phyloP scores from a whole-genome alignment of 2,888 invertebrate species.

The Sphecodes monilicornis region DNA sequence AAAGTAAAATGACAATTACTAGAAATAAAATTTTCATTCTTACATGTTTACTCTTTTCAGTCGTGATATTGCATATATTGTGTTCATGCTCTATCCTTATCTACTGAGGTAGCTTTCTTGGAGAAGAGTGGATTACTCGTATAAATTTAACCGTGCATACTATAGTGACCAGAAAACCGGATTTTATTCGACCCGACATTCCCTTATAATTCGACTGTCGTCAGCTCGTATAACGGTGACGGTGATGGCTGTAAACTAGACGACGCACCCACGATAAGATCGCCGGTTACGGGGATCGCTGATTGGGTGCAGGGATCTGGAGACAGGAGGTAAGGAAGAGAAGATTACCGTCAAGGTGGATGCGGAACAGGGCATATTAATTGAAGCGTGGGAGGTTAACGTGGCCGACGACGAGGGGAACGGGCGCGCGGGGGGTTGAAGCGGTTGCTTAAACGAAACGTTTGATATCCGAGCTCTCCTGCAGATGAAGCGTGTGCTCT shows the following conservation, averaged over 20 bases:
- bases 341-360: conserved; percentile 66
- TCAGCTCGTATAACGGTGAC: conserved; percentile 64
- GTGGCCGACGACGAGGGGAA: conserved; percentile 21
- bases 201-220: conserved; percentile 62
- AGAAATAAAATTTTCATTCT: not conserved
- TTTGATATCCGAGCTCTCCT: conserved; percentile 59
- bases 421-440: not conserved
- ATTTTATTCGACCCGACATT: conserved; percentile 43
- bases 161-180: not conserved
- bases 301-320: conserved; percentile 64
- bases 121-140: not conserved
- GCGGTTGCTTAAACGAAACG: conserved; percentile 61
- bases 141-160: not conserved
- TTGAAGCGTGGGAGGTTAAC: conserved; percentile 60
- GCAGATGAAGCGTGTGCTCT: conserved; percentile 45
- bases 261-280: conserved; percentile 58
- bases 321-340: conserved; percentile 56
- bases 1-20: not conserved
- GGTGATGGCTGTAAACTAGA: conserved; percentile 57
- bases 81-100: not conserved
- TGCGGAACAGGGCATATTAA: conserved; percentile 60
- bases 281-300: conserved; percentile 34
- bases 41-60: not conserved
- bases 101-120: not conserved
- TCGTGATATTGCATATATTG: not conserved